Evolutionary conservation across 2,113 vertebrate genomes (phyloP).

Genomic region (Toxostoma redivivum): DNA sequence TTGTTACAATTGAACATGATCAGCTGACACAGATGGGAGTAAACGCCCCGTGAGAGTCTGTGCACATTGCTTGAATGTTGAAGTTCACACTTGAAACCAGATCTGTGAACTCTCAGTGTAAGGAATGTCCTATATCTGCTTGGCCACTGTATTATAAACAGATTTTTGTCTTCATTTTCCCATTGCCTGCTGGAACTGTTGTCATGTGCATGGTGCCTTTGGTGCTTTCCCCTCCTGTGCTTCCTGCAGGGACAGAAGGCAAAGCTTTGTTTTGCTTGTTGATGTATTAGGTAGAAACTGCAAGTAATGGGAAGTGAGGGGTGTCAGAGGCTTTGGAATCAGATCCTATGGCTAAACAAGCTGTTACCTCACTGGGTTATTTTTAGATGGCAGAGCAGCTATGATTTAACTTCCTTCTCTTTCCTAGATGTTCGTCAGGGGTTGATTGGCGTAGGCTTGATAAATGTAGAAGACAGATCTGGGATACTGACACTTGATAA

Average conservation of each 20-base stretch:
- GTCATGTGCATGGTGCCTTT: rapidly evolving
- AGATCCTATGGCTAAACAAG: not conserved
- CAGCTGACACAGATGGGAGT: not conserved
- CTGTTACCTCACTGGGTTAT: not conserved
- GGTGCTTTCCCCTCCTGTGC: not conserved
- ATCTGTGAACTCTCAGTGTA: not conserved
- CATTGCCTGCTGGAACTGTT: not conserved
- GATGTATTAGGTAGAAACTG: not conserved
- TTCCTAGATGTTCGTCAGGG: conserved; percentile 89
- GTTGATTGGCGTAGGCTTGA: conserved; percentile 93
- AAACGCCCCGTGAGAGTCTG: not conserved
- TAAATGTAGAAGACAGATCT: conserved; percentile 92
- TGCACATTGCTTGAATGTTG: not conserved
- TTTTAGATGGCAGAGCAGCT: not conserved
- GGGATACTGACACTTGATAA: conserved; percentile 91
- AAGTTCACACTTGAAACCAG: not conserved
- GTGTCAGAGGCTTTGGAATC: not conserved
- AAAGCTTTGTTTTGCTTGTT: not conserved
- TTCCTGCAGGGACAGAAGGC: not conserved
- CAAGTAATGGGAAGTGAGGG: not conserved
- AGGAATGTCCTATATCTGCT: not conserved
- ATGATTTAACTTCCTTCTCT: not conserved
- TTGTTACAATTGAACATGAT: not conserved
- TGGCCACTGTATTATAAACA: not conserved
- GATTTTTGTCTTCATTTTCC: not conserved